These are phyloP conservation scores for Catharus minimus DNA, from an alignment of 2,113 vertebrate species.

Conservation along the genomic window DNA sequence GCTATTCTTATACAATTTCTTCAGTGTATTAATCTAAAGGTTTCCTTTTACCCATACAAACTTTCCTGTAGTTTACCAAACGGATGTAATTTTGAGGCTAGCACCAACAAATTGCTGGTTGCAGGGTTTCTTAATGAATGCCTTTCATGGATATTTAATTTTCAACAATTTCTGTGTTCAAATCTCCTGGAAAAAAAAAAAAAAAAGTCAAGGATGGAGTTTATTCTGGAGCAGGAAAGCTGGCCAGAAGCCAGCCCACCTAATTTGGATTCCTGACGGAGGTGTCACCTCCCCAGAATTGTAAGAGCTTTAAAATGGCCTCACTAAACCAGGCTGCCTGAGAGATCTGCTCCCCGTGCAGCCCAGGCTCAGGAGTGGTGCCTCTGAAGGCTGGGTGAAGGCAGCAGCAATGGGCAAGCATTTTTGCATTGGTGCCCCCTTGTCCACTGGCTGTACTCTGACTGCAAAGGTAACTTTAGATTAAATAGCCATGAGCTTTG, in stretches of 20 bases:
- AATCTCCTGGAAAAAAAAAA: background rate
- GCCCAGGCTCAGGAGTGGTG: background rate
- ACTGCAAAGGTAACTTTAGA: accelerated
- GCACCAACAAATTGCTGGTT: constrained; percentile 14
- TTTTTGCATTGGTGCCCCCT: background rate
- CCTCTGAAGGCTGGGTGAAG: background rate
- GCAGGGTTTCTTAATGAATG: constrained; percentile 28
- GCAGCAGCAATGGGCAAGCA: accelerated
- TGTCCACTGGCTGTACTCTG: background rate
- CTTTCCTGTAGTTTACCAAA: constrained; percentile 17
- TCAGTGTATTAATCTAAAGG: background rate
- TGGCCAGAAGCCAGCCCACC: constrained; percentile 23
- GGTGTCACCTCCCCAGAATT: constrained; percentile 20
- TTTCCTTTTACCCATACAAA: constrained; percentile 3
- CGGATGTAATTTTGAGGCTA: background rate
- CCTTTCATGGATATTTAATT: constrained; percentile 28
- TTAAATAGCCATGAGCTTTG: background rate
- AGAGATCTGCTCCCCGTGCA: background rate
- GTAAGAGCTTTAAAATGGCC: background rate
- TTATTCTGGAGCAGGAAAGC: constrained; percentile 32
- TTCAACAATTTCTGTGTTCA: constrained; percentile 15
- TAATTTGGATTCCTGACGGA: constrained; percentile 2
- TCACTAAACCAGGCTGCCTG: background rate
- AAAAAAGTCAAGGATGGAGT: background rate
- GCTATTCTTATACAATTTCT: constrained; percentile 24